Evolutionary conservation across 2,888 invertebrate species (phyloP), one percentile per base, ranked within the genome.

Genomic region (Dorcus parallelipipedus): DNA sequence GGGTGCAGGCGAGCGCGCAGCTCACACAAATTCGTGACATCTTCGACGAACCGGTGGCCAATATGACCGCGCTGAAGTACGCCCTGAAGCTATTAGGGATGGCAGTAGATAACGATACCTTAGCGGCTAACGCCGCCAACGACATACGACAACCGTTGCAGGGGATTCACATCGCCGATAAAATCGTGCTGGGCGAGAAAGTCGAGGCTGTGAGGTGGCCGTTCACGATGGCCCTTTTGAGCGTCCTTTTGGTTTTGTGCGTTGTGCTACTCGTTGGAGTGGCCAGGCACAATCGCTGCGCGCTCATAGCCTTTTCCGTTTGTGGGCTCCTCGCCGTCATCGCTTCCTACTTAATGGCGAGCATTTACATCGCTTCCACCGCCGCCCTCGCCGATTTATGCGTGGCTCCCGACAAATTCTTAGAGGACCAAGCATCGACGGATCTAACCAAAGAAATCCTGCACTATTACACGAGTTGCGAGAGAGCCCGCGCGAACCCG

Each of bases 181-280:
- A 82, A 59, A 79, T 87, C 57, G 77, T 76, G 48, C 76, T 86
- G 45, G 86, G 85, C 45, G 89, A 90, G 79, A 85, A 85, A 77
- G 84, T 88, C 81, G 91, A 91, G 78, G 83, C 87, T 66, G 56
- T 67, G 64, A 84, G 92, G 73, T 95, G 95, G 95, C 92, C 93
- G 43, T 86, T 90, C 66, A 95, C 95, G 59, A 93, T 95, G 86
- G 90, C 90, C 59, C 86, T 94, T 59, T 85, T 94, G 78, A 92
- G 93, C 73, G 84, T 91, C 70, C 86, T 95, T 67, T 86, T 95
- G 63, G 88, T 93, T 20, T 86, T 95, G 51, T 94, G 95, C 80
- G 89, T 95, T 60, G 88, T 95, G 62, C 84, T 95, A 70, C 83
- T 96, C 61, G 91, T 95, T 68, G 96, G 95, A 63, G 92, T 95